phyloP scores from a whole-genome alignment of 2,888 invertebrate species.

The Lasioglossum pauxillum region DNA sequence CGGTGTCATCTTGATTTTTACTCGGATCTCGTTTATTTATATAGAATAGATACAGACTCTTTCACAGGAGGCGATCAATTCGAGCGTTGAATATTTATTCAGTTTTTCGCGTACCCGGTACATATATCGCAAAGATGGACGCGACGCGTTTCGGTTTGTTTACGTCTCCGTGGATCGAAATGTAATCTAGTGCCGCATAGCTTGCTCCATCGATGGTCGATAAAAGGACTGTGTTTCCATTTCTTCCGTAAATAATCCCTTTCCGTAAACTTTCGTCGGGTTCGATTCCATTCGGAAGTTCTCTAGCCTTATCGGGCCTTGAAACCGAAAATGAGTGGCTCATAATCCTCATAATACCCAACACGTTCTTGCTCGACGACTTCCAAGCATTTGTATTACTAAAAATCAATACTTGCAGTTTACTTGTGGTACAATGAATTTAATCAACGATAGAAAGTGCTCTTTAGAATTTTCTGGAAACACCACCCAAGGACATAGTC shows the following conservation, averaged over 20 bases:
- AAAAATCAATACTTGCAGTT: background rate
- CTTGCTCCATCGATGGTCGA: background rate
- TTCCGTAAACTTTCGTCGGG: background rate
- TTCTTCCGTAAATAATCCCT: background rate
- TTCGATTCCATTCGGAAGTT: background rate
- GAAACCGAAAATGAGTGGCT: background rate
- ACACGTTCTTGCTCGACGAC: background rate
- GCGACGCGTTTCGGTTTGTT: conserved; percentile 29
- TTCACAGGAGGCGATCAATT: background rate
- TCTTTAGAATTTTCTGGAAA: background rate
- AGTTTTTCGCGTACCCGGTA: background rate
- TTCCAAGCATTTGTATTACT: background rate
- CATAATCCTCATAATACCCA: background rate
- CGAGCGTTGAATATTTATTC: background rate
- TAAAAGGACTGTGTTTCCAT: background rate
- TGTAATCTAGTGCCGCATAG: background rate
- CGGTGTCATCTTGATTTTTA: background rate
- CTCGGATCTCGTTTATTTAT: background rate
- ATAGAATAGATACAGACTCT: background rate
- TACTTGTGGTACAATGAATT: background rate
- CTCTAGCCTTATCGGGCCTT: background rate
- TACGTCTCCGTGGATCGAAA: conserved; percentile 12
- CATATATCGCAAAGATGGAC: background rate
- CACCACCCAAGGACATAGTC: background rate
- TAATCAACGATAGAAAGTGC: background rate